Evolutionary conservation across 2,888 invertebrate species (phyloP).

Genomic region (Cynaeus angustus): DNA sequence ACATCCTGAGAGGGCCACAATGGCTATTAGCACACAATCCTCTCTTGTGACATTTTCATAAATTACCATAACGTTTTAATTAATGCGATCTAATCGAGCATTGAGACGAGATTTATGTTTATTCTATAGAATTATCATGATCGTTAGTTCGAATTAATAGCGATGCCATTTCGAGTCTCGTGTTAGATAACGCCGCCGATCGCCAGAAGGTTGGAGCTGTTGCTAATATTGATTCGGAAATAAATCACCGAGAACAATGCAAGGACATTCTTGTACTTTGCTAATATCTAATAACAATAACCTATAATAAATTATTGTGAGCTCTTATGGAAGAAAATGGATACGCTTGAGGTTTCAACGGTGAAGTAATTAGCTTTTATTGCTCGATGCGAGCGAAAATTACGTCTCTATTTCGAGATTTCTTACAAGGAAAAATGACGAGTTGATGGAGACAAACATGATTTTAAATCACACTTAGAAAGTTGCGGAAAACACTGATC

Average conservation of each 20-base stretch:
- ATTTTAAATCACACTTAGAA: too few species aligned
- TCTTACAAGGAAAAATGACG: constrained; percentile 1
- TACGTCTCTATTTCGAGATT: constrained; percentile 37
- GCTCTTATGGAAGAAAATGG: constrained; percentile 17
- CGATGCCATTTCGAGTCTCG: constrained; percentile 46
- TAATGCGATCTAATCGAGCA: constrained; percentile 41
- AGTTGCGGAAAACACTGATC: too few species aligned
- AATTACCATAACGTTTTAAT: constrained; percentile 49
- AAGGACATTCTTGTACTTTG: constrained; percentile 53
- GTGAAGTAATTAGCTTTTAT: constrained; percentile 35
- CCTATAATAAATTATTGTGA: constrained; percentile 36
- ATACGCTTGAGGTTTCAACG: too few species aligned
- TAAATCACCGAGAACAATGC: constrained; percentile 58
- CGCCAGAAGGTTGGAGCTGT: constrained; percentile 49
- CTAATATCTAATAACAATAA: constrained; percentile 49
- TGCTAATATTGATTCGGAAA: constrained; percentile 47
- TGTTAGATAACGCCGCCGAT: constrained; percentile 46
- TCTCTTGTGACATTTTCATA: constrained; percentile 34
- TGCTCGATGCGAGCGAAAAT: constrained; percentile 11
- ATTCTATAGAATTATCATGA: constrained; percentile 42
- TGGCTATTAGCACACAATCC: constrained; percentile 5
- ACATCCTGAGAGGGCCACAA: neutral
- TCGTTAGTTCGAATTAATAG: constrained; percentile 46
- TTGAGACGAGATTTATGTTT: constrained; percentile 41
- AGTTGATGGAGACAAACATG: too few species aligned